phyloP scores from a whole-genome alignment of 2,113 vertebrate genomes.

The Mugil cephalus region DNA sequence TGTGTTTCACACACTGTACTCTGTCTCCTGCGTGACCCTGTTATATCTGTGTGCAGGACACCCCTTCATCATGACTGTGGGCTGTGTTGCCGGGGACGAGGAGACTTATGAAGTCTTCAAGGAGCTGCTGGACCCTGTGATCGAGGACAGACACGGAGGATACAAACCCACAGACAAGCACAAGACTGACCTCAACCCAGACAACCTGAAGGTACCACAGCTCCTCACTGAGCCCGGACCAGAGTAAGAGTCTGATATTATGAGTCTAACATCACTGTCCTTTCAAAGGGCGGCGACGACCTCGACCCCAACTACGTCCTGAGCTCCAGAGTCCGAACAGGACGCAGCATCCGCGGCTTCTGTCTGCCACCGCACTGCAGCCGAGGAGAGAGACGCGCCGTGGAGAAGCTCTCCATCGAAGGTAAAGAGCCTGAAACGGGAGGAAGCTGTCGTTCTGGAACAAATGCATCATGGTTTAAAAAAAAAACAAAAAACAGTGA shows the following conservation, averaged over 20 bases:
- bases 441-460: no score
- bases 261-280: background rate
- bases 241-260: background rate
- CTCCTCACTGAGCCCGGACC: no score
- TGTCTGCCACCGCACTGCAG: constrained; percentile 97
- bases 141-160: constrained; percentile 93
- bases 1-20: background rate
- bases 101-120: constrained; percentile 93
- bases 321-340: constrained; percentile 96
- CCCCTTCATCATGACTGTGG: constrained; percentile 97
- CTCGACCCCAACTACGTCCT: constrained; percentile 95
- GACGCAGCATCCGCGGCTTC: constrained; percentile 94
- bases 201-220: constrained; percentile 89
- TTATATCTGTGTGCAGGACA: constrained; percentile 85
- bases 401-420: constrained; percentile 93
- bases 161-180: constrained; percentile 96
- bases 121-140: constrained; percentile 95
- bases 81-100: constrained; percentile 95
- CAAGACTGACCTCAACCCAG: constrained; percentile 93
- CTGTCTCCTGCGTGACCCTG: background rate
- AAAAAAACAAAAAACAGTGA: no score
- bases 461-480: no score
- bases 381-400: constrained; percentile 92
- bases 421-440: constrained; percentile 77
- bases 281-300: constrained; percentile 93